Base-by-base conservation (phyloP, 2,113 vertebrate genomes). In the Dascyllus trimaculatus region DNA sequence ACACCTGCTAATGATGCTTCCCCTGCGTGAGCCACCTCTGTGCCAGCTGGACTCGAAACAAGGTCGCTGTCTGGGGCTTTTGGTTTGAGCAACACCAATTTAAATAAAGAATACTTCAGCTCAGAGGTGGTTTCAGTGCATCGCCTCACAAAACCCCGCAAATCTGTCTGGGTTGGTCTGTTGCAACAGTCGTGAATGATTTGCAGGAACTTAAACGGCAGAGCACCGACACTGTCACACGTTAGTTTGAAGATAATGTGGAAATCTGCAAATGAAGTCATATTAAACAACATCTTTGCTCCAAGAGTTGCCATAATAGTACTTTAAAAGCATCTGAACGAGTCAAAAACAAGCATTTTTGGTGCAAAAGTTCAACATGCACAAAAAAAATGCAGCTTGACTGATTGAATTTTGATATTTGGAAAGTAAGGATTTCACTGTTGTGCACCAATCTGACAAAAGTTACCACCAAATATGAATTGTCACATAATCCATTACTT, bases 21-120 rank as follows among this genome's bases (percentile, higher is more conserved):
- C 56, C 26, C 67, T 56, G 56, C 70, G 45, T 58, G 69, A 75
- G 19, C 29, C 32, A 29, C 59, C 45, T 82, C 56, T 5, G 40
- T 62, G 74, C 85, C 82, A 85, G 80, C 77, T 88, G 86, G 89
- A 80, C 49, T 45, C 19, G 32, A 51, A 80, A 77, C 72, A 51
- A 90, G 84, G 82, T 82, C 78, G 76, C 18, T 0, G 40, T n/a
- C 14, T 66, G 18, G 21, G 45, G n/a, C n/a, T 51, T 64, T 53
- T 53, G 24, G 54, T 68, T 57, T 1, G 0, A 62, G 40, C 4
- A 32, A 5, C n/a, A 54, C 22, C 7, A 13, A 24, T 65, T 46
- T 15, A n/a, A 65, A 57, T 18, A 51, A 49, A 74, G 15, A 19
- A 38, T 1, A 32, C 62, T 54, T 29, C 22, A 52, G 51, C 11